Percentiles rank a stretch among this genome's conserved stretches.
These are phyloP conservation scores for Lycopodina hypogea DNA, from an alignment of 37 sponge, comb jelly and placozoan genomes.

Conservation along the genomic window DNA sequence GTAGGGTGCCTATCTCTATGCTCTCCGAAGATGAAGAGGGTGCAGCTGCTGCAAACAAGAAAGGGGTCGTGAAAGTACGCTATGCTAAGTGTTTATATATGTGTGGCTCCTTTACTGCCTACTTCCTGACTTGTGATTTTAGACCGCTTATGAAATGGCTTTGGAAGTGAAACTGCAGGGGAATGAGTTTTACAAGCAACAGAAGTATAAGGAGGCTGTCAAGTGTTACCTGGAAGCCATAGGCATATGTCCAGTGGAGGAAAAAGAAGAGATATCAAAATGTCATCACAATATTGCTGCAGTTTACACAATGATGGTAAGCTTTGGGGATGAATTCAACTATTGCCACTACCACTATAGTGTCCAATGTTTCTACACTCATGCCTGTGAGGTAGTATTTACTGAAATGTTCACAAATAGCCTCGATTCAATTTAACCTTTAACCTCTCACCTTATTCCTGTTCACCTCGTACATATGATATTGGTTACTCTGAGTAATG, in stretches of 20 bases:
- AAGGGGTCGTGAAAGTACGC: not conserved
- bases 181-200: conserved; percentile 60
- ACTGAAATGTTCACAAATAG: no score
- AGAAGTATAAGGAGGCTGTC: conserved; percentile 51
- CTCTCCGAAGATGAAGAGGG: not conserved
- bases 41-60: not conserved
- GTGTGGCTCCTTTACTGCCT: not conserved
- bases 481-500: no score
- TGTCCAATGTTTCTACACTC: not conserved
- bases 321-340: not conserved
- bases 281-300: conserved; percentile 81
- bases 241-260: conserved; percentile 40
- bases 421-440: no score
- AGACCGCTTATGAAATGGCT: conserved; percentile 41
- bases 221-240: conserved; percentile 70
- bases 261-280: conserved; percentile 35
- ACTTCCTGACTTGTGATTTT: not conserved
- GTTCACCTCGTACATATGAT: no score
- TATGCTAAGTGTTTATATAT: not conserved
- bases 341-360: not conserved
- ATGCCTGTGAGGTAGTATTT: no score
- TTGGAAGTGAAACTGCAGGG: conserved; percentile 48
- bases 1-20: not conserved
- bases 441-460: no score
- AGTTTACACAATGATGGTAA: conserved; percentile 49